Evolutionary conservation across 2,888 invertebrate genomes (phyloP).

Genomic region (Phengaris alcon): DNA sequence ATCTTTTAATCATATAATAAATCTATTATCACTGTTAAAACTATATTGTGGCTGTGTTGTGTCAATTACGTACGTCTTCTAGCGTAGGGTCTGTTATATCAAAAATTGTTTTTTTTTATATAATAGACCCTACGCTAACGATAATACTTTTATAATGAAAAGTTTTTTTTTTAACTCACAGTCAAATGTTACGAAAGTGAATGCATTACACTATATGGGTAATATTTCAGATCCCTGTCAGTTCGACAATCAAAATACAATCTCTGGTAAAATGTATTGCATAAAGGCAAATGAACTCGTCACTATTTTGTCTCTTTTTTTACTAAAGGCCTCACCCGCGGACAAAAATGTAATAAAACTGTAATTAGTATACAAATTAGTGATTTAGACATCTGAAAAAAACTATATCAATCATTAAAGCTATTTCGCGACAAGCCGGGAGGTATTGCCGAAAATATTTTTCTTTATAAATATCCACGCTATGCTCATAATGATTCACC

Average conservation of each 20-base stretch:
- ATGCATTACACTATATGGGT: too few species aligned
- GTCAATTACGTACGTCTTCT: too few species aligned
- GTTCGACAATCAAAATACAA: too few species aligned
- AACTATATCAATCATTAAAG: conserved; percentile 11
- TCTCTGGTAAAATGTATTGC: not conserved
- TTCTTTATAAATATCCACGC: conserved; percentile 27
- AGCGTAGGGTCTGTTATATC: too few species aligned
- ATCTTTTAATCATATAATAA: not conserved
- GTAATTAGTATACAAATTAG: not conserved
- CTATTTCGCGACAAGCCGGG: conserved; percentile 55
- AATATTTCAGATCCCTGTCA: too few species aligned
- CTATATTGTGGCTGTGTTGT: not conserved
- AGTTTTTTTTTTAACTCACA: not conserved
- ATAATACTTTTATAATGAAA: not conserved
- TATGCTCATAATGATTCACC: conserved; percentile 33
- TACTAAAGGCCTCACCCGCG: not conserved
- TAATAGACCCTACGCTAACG: not conserved
- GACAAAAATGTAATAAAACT: not conserved
- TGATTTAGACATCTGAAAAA: not conserved
- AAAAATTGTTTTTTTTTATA: too few species aligned
- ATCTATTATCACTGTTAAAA: not conserved
- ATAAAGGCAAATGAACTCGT: not conserved
- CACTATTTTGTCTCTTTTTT: not conserved
- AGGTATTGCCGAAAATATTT: conserved; percentile 61
- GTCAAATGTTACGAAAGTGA: not conserved